Conservation (phyloP, 2,888 invertebrate species). For the Buathra laborator region DNA sequence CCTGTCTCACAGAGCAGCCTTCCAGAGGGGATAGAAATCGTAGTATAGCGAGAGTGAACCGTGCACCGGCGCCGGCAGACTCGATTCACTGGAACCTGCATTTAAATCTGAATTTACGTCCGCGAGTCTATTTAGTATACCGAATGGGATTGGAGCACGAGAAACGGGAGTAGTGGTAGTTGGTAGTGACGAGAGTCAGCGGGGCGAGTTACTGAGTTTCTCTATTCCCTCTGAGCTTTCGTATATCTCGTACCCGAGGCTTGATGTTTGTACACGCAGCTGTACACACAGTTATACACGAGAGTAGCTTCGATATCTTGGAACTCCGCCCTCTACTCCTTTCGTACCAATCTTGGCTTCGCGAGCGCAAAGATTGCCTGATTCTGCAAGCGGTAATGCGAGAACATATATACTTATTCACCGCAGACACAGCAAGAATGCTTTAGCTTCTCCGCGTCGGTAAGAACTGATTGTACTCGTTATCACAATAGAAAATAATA, state of each 20-base stretch:
- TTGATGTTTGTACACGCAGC: constrained; percentile 33
- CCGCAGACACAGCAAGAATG: too few species aligned
- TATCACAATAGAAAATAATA: background rate
- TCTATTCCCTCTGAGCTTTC: constrained; percentile 24
- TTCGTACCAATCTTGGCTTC: constrained; percentile 39
- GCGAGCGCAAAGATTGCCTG: constrained; percentile 47
- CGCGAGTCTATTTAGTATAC: constrained; percentile 71
- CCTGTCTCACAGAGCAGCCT: constrained; percentile 15
- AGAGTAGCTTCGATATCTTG: constrained; percentile 8
- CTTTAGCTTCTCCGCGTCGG: too few species aligned
- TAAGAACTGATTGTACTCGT: background rate
- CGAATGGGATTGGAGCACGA: constrained; percentile 55
- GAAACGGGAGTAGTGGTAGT: constrained; percentile 10
- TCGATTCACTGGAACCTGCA: constrained; percentile 64
- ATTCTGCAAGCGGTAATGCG: constrained; percentile 42
- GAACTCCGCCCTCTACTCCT: constrained; percentile 19
- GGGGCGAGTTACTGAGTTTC: constrained; percentile 51
- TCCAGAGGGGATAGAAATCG: constrained; percentile 46
- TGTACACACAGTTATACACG: background rate
- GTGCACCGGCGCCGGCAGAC: constrained; percentile 27
- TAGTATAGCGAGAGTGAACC: constrained; percentile 46
- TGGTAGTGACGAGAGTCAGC: constrained; percentile 54
- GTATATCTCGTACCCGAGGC: constrained; percentile 11
- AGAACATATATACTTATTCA: background rate
- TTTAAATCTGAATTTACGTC: constrained; percentile 77